phyloP scores from a whole-genome alignment of 2,888 invertebrate genomes.

The Sminthurinus aureus region DNA sequence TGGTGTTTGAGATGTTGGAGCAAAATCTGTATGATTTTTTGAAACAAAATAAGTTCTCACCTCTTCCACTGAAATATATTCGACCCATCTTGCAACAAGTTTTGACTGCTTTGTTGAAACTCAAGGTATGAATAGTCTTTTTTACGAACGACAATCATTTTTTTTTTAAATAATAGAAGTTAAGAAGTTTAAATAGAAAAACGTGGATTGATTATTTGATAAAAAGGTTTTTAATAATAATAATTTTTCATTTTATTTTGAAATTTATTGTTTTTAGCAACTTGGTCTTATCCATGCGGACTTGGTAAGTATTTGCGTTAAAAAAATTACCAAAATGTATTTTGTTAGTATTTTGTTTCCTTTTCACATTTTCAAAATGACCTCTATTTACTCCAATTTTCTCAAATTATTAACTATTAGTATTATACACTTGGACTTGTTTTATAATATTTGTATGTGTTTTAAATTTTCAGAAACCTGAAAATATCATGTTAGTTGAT shows the following conservation, averaged over 20 bases:
- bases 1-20: slow-evolving; percentile 99
- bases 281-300: slow-evolving; percentile 99
- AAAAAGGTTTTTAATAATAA: no score
- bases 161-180: no score
- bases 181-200: no score
- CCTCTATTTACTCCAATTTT: no score
- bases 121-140: slow-evolving; percentile 82
- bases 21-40: slow-evolving; percentile 99
- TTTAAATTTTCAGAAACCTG: slow-evolving; percentile 75
- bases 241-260: neutral
- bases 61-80: slow-evolving; percentile 97
- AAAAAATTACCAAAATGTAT: no score
- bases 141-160: no score
- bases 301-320: slow-evolving; percentile 64
- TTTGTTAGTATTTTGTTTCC: no score
- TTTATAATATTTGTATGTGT: no score
- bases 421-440: no score
- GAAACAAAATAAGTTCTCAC: slow-evolving; percentile 99
- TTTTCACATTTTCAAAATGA: no score
- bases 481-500: slow-evolving; percentile 99
- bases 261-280: slow-evolving; percentile 71
- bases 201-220: no score
- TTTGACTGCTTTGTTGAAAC: slow-evolving; percentile 77
- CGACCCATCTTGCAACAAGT: slow-evolving; percentile 99
- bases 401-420: no score